phyloP scores from a whole-genome alignment of 2,888 invertebrate species.

The Leistus spinibarbis region DNA sequence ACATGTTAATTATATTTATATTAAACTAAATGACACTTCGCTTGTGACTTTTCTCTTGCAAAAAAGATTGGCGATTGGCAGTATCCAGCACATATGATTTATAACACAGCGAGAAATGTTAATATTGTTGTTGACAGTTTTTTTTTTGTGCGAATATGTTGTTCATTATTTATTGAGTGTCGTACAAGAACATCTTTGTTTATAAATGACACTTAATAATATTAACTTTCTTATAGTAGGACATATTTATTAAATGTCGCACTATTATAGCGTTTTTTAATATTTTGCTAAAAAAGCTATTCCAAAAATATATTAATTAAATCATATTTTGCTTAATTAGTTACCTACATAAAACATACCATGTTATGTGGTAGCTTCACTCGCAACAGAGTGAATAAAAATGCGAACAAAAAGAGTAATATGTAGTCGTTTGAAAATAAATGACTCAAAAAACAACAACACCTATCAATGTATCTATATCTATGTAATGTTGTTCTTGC shows the following conservation, averaged over 20 bases:
- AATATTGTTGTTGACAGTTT: not conserved
- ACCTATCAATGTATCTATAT: not conserved
- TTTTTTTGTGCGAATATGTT: not conserved
- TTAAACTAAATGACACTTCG: conserved; percentile 16
- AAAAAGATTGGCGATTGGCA: conserved; percentile 8
- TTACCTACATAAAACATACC: too few species aligned
- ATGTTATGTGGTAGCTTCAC: too few species aligned
- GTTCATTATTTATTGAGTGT: not conserved
- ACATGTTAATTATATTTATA: conserved; percentile 30
- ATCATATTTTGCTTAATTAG: too few species aligned
- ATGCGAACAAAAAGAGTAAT: not conserved
- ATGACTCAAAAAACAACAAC: not conserved
- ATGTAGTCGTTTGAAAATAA: not conserved
- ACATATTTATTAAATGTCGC: too few species aligned
- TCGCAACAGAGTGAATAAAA: not conserved
- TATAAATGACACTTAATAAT: too few species aligned
- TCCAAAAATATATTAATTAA: too few species aligned
- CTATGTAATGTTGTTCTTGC: not conserved
- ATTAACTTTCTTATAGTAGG: too few species aligned
- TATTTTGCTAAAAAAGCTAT: too few species aligned
- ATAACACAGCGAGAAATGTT: conserved; percentile 7
- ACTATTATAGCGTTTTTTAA: too few species aligned
- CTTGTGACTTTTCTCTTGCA: not conserved
- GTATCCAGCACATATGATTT: conserved; percentile 15
- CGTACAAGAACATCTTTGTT: not conserved